Percentiles rank a stretch among this genome's conserved stretches.
phyloP scores from a whole-genome alignment of 2,113 vertebrate genomes.

The Phodopus roborovskii region DNA sequence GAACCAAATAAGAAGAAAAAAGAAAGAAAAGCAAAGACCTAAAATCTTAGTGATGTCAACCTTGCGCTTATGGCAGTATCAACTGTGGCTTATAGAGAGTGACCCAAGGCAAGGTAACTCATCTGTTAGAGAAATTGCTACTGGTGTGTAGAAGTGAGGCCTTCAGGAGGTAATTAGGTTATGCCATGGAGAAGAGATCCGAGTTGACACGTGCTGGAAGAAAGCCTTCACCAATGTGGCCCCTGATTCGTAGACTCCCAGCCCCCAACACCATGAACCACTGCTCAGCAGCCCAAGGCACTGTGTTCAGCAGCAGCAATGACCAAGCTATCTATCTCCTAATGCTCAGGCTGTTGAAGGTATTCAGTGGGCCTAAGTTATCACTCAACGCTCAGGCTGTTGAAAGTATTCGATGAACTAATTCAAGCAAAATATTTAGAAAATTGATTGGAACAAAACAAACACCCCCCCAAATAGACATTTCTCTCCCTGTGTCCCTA shows the following conservation, averaged over 20 bases:
- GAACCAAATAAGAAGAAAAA: neutral
- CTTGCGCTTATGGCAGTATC: neutral
- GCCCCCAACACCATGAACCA: neutral
- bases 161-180: neutral
- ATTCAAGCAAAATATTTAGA: neutral
- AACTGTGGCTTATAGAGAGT: neutral
- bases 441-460: neutral
- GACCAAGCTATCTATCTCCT: too few relatives aligned
- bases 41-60: neutral
- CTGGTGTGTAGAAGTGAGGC: too few relatives aligned
- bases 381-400: neutral
- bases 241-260: neutral
- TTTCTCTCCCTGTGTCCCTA: neutral
- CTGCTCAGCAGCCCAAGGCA: neutral
- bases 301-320: neutral
- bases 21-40: neutral
- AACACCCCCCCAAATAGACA: neutral
- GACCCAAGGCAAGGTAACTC: neutral
- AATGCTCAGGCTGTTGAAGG: neutral
- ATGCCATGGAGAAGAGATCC: neutral
- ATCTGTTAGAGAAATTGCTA: neutral
- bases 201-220: too few relatives aligned
- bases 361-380: neutral
- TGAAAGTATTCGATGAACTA: neutral
- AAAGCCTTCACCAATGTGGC: neutral